Evolutionary conservation across 2,113 vertebrate species (phyloP), one percentile per base, ranked within the genome.

Genomic region (Tretioscincus oriximinensis): DNA sequence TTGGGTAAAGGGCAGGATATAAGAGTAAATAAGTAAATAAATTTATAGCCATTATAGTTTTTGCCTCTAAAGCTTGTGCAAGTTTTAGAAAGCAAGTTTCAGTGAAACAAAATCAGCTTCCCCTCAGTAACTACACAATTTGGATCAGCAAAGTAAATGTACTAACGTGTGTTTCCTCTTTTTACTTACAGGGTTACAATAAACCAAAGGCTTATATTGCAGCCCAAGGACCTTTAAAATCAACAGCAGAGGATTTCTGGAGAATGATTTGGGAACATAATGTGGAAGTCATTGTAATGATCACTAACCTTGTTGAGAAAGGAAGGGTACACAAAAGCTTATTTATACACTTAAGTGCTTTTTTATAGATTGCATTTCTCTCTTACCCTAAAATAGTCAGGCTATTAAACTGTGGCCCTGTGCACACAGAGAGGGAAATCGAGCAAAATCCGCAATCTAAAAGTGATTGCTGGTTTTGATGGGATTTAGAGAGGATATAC

Each of bases 201-300:
- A 96, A 94, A 89, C 94, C 94, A n/a, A 96, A 95, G 92, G 95
- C 95, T 65, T 99, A 99, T 90, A 98, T 99, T 83, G 98, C 98
- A n/a, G 96, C 98, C 90, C 98, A 99, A 92, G 98, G 97, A 6
- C 98, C 98, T 12, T 93, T 99, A 86, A 97, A 95, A 89, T 97
- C 96, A 3, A 99, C 97, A 91, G 96, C 95, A 0, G 97, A 96
- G 91, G 98, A 99, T 88, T 99, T 99, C 95, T 99, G 98, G 98
- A 97, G 97, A 90, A 99, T 99, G 98, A 95, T 99, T 82, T 99
- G 98, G 98, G 98, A 99, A 88, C 97, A 99, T 84, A 98, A 98
- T 0, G 96, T 98, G 66, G 93, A 96, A 89, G 94, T 98, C 76
- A 96, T 99, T 51, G 94, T 99, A 81, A 99, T 99, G 98, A 99